Evolutionary conservation across 2,113 vertebrate genomes (phyloP).

Genomic region (Chlamydotis undulata): DNA sequence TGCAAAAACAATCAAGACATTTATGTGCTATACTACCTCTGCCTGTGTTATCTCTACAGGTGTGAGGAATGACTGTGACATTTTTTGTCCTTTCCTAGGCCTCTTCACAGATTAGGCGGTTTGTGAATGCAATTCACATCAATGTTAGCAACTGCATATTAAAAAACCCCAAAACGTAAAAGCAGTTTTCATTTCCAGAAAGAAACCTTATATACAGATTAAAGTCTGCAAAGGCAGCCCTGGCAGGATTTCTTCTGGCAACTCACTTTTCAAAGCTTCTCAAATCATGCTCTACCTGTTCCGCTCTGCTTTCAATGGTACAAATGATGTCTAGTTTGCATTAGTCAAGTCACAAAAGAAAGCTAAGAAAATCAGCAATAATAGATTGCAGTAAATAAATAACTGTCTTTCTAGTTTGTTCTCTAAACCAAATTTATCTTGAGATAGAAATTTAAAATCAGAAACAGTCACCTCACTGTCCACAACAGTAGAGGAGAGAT

Average conservation of each 20-base stretch:
- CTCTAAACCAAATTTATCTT: neutral
- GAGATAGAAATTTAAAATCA: neutral
- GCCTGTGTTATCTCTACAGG: neutral
- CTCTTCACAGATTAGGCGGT: neutral
- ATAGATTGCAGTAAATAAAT: neutral
- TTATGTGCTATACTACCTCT: neutral
- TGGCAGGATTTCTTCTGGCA: neutral
- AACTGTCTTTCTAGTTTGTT: neutral
- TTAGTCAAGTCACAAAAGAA: neutral
- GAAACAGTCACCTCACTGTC: neutral
- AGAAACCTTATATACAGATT: neutral
- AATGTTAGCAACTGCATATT: neutral
- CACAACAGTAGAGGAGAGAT: neutral
- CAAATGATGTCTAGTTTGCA: neutral
- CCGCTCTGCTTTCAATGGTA: neutral
- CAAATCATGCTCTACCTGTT: neutral
- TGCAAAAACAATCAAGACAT: neutral
- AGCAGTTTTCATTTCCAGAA: neutral
- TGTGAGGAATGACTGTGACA: neutral
- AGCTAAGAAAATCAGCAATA: neutral
- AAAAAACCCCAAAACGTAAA: neutral
- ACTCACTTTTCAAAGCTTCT: neutral
- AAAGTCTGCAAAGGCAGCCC: neutral
- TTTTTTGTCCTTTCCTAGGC: neutral
- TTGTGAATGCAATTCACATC: neutral